A percentile compares a stretch with the other conserved stretches of the same genome.
These are phyloP conservation scores for Dicentrarchus labrax DNA, from an alignment of 2,113 vertebrate genomes.

Conservation along the genomic window DNA sequence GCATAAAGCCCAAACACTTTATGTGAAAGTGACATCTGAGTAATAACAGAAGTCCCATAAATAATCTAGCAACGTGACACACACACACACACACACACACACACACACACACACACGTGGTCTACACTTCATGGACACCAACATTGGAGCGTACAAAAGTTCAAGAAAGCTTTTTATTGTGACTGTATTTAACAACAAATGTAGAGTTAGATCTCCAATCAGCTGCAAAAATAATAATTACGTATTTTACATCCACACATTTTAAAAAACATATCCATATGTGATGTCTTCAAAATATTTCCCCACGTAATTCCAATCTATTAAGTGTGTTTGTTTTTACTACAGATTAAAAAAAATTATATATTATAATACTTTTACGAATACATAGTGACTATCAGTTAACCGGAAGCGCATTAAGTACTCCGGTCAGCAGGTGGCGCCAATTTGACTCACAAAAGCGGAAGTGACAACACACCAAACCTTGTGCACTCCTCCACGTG, in stretches of 20 bases:
- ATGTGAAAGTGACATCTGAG: neutral
- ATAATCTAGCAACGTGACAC: neutral
- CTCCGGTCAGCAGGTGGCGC: conserved; percentile 65
- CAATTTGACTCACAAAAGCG: conserved; percentile 8
- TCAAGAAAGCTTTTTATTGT: neutral
- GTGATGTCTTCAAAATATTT: no score
- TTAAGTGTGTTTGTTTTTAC: no score
- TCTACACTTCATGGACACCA: neutral
- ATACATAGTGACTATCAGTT: no score
- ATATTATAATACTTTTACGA: no score
- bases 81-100: no score
- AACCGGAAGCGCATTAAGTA: no score
- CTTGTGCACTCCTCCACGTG: conserved; percentile 61
- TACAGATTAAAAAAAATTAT: no score
- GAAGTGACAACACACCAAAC: conserved; percentile 35
- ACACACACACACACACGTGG: no score
- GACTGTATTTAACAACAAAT: neutral
- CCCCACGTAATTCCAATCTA: no score
- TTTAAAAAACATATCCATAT: no score
- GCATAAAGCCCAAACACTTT: neutral
- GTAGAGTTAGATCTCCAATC: neutral
- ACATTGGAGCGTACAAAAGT: neutral
- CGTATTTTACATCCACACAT: no score
- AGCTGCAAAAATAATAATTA: neutral
- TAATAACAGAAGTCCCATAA: neutral